Evolutionary conservation across 2,797 vertebrate species (phyloP).

Genomic region (Tachyglossus aculeatus): DNA sequence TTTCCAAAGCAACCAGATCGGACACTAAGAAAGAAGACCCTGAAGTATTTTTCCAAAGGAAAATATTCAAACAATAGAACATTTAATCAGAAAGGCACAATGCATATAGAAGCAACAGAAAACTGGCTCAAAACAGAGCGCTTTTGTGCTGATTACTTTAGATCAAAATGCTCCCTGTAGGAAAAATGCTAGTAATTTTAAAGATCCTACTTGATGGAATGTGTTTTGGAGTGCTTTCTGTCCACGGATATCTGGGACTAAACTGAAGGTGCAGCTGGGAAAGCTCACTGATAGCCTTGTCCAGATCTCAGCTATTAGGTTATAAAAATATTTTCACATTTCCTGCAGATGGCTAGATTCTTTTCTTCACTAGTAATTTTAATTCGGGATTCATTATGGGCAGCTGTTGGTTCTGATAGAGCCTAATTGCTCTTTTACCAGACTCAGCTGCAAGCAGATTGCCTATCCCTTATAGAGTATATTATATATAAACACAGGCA

Average conservation of each 20-base stretch:
- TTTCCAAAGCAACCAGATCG: constrained; percentile 14
- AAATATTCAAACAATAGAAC: constrained; percentile 54
- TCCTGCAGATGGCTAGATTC: constrained; percentile 79
- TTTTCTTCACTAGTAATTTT: constrained; percentile 77
- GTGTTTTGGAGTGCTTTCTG: constrained; percentile 54
- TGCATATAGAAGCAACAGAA: constrained; percentile 45
- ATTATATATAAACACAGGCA: constrained; percentile 75
- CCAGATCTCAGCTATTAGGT: constrained; percentile 73
- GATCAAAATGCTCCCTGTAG: constrained; percentile 69
- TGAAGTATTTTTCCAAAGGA: constrained; percentile 56
- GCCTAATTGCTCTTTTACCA: constrained; percentile 75
- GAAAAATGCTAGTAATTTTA: constrained; percentile 56
- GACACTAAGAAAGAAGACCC: constrained; percentile 34
- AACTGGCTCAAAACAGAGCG: constrained; percentile 60
- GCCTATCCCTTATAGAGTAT: constrained; percentile 68
- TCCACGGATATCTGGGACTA: constrained; percentile 64
- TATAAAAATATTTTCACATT: constrained; percentile 81
- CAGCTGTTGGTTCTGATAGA: constrained; percentile 81
- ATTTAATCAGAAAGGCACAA: constrained; percentile 61
- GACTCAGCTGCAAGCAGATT: constrained; percentile 74
- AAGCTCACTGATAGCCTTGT: constrained; percentile 71
- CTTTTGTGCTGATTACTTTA: constrained; percentile 71
- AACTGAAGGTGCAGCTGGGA: constrained; percentile 75
- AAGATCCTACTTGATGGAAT: constrained; percentile 60
- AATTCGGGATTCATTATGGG: constrained; percentile 78